Evolutionary conservation across 2,888 invertebrate genomes (phyloP).

Genomic region (Heteropelma amictum): DNA sequence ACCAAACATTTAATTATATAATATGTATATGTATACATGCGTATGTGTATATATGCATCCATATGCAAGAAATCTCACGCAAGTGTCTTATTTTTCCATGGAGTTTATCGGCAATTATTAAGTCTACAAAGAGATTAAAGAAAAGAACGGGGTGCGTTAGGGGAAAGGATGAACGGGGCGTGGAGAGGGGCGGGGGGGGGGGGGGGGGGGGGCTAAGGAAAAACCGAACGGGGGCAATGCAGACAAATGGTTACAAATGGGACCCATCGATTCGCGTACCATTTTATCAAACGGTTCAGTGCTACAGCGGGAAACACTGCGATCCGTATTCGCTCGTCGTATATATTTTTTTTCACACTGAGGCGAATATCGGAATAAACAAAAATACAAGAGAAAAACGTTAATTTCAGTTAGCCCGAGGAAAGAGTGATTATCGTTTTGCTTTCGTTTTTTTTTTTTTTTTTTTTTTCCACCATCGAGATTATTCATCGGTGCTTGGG

Average conservation of each 20-base stretch:
- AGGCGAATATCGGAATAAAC: conserved; percentile 16
- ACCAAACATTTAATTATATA: conserved; percentile 69
- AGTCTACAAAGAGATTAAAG: conserved; percentile 50
- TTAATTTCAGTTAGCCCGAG: not conserved
- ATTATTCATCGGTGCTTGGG: not conserved
- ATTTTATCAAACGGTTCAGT: conserved; percentile 39
- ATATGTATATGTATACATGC: conserved; percentile 67
- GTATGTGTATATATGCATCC: conserved; percentile 66
- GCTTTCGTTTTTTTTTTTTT: conserved; percentile 5
- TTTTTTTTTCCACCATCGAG: not conserved
- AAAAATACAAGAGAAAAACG: not conserved
- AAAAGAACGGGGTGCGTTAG: conserved; percentile 37
- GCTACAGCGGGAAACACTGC: conserved; percentile 50
- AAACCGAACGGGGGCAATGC: too few species aligned
- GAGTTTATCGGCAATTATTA: conserved; percentile 61
- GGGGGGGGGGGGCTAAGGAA: conserved; percentile 15
- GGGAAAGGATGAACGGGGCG: conserved; percentile 28
- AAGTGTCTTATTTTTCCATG: conserved; percentile 73
- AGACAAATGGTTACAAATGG: conserved; percentile 34
- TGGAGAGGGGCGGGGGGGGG: conserved; percentile 12
- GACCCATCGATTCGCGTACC: conserved; percentile 47
- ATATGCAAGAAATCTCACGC: conserved; percentile 72
- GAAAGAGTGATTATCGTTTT: too few species aligned
- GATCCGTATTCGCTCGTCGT: conserved; percentile 34
- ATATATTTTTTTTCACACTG: conserved; percentile 47